Evolutionary conservation across 2,113 vertebrate species (phyloP), one percentile per base, ranked within the genome.

Genomic region (Sceloporus undulatus): DNA sequence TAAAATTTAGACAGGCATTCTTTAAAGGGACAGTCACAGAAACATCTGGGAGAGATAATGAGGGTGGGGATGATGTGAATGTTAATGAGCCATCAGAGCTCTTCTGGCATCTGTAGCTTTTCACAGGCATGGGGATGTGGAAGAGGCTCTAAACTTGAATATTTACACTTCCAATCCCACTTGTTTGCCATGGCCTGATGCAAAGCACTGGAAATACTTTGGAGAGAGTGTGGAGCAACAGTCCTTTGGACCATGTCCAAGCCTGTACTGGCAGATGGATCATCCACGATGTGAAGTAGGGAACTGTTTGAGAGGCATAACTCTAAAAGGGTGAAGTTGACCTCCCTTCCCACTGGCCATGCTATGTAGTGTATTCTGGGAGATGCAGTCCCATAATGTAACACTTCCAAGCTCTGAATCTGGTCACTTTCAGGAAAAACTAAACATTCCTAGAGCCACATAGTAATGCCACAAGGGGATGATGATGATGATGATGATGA

Each of bases 21-120:
- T 97, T 97, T 96, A 97, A 97, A 97, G 93, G 96, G 96, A 95
- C 96, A 96, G 95, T 95, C 95, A 94, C n/a, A 94, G 92, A 96
- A 97, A 97, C 97, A 97, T 96, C 96, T 97, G 96, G 94, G 91
- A 76, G 88, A 95, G 94, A 95, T 96, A 97, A 97, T 95, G 89
- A 97, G 90, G 38, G 88, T 91, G 91, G 59, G 68, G 93, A 94
- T 93, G 79, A 94, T 79, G 56, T 92, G 95, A n/a, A 97, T 97
- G 92, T 87, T 95, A 96, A 96, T 95, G 88, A 96, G 84, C 11
- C 90, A 94, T 92, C 16, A 3, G 83, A 87, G 73, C 86, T 91
- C 83, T 70, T 77, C 29, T 91, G 25, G 56, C 91, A n/a, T 77
- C 74, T 40, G 40, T 5, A 88, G 88, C 91, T 91, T 92, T 94